Conservation (phyloP, 2,888 invertebrate genomes). For the Trichacis sp. region DNA sequence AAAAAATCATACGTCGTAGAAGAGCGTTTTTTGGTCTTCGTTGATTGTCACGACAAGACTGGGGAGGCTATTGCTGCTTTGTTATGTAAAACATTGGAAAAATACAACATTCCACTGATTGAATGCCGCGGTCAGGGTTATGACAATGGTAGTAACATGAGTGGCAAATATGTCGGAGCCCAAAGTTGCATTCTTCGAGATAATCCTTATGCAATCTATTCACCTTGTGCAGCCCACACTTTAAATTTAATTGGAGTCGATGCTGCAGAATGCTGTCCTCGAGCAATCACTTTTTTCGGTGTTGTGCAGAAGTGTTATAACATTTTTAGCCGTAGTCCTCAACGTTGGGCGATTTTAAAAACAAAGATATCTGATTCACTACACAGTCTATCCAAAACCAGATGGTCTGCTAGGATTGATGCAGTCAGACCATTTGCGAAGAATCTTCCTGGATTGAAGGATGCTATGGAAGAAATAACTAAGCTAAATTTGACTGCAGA, state of each 20-base stretch:
- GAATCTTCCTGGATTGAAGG: background rate
- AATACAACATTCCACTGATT: background rate
- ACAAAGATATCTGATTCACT: background rate
- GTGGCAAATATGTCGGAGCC: slow-evolving; percentile 1
- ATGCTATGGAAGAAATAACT: too few relatives aligned
- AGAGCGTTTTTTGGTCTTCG: too few relatives aligned
- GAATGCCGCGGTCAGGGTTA: slow-evolving; percentile 3
- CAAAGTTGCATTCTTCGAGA: background rate
- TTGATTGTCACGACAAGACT: background rate
- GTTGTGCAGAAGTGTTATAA: slow-evolving; percentile 11
- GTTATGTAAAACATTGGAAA: background rate
- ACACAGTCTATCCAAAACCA: slow-evolving; percentile 4
- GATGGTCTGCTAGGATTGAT: slow-evolving; percentile 15
- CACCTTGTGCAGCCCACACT: slow-evolving; percentile 2
- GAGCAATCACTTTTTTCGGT: background rate
- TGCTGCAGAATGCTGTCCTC: background rate
- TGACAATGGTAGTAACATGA: slow-evolving; percentile 7
- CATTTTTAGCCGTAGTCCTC: background rate
- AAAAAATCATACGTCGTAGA: too few relatives aligned
- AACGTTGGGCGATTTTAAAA: slow-evolving; percentile 10
- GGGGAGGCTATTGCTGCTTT: background rate
- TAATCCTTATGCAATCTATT: slow-evolving; percentile 3
- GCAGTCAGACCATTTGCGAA: slow-evolving; percentile 6
- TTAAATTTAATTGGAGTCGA: slow-evolving; percentile 8
- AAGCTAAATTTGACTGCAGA: too few relatives aligned